These are phyloP conservation scores for Antedon mediterranea DNA, from an alignment of 53 echinoderm and acorn worm genomes.

Conservation along the genomic window DNA sequence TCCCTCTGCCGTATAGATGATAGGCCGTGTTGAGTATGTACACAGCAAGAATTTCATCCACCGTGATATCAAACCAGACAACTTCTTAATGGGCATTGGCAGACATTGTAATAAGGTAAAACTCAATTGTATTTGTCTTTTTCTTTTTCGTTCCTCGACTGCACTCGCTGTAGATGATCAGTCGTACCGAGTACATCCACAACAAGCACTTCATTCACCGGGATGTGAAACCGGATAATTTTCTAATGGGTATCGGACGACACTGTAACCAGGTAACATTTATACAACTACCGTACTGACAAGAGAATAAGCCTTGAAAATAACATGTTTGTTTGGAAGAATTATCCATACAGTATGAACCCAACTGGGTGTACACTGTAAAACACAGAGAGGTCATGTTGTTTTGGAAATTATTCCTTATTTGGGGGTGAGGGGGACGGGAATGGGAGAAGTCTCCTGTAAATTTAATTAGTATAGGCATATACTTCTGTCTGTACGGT, in stretches of 20 bases:
- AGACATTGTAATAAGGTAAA: constrained; percentile 56
- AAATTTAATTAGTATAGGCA: too few relatives aligned
- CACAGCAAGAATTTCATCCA: constrained; percentile 45
- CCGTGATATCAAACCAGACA: constrained; percentile 50
- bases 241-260: constrained; percentile 95
- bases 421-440: too few relatives aligned
- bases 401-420: too few relatives aligned
- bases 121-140: neutral
- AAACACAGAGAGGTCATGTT: too few relatives aligned
- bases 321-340: too few relatives aligned
- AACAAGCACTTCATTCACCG: constrained; percentile 90
- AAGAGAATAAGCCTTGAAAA: too few relatives aligned
- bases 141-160: neutral
- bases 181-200: constrained; percentile 39
- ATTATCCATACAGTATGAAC: too few relatives aligned
- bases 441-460: too few relatives aligned
- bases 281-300: too few relatives aligned
- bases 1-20: constrained; percentile 23
- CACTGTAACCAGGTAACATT: constrained; percentile 92
- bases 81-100: constrained; percentile 50
- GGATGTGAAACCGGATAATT: constrained; percentile 98
- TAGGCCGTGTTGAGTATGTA: constrained; percentile 44
- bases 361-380: too few relatives aligned
- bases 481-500: too few relatives aligned
- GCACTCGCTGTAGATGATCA: constrained; percentile 41